These are phyloP conservation scores for Gallirallus australis DNA, from an alignment of 2,797 vertebrate genomes.

Conservation along the genomic window DNA sequence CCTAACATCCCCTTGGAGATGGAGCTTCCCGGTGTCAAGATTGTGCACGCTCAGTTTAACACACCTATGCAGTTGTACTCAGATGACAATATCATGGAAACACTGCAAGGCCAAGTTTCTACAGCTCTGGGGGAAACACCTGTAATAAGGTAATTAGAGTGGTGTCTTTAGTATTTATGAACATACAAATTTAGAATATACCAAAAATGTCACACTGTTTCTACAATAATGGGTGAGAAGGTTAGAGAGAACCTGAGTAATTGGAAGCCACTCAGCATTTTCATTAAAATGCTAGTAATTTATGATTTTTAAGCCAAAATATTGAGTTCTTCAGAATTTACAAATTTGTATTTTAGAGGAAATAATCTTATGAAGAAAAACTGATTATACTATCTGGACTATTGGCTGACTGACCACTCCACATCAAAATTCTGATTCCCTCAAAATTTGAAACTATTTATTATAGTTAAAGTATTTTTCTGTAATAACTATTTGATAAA, in stretches of 20 bases:
- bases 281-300: not conserved
- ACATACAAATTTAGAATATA: not conserved
- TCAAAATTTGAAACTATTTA: not conserved
- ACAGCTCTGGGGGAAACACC: slow-evolving; percentile 83
- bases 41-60: slow-evolving; percentile 85
- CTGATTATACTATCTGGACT: not conserved
- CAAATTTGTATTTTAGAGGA: not conserved
- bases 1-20: slow-evolving; percentile 84
- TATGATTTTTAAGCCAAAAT: not conserved
- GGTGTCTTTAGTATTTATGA: not conserved
- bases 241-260: not conserved
- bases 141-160: slow-evolving; percentile 77
- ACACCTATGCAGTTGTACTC: slow-evolving; percentile 86
- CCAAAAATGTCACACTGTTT: not conserved
- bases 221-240: not conserved
- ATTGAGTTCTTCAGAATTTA: not conserved
- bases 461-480: not conserved
- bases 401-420: not conserved
- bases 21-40: slow-evolving; percentile 84
- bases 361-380: not conserved
- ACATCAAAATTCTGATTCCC: not conserved
- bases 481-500: not conserved
- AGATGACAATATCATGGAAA: slow-evolving; percentile 86
- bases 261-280: not conserved
- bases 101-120: slow-evolving; percentile 85